A percentile compares a stretch with the other conserved stretches of the same genome.
phyloP scores from a whole-genome alignment of 1,140 invertebrate species.

The Amyelois transitella region DNA sequence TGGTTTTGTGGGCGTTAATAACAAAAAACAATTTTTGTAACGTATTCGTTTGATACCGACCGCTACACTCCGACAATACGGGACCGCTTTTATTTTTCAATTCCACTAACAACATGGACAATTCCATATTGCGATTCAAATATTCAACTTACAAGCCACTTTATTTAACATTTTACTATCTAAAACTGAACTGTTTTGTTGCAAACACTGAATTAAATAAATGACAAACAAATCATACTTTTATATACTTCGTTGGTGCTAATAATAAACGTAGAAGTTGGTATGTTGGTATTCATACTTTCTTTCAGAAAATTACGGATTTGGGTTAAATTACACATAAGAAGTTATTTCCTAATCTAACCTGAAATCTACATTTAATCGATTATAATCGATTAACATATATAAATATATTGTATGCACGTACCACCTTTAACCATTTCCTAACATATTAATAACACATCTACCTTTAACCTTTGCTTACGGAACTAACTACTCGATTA shows the following conservation, averaged over 20 bases:
- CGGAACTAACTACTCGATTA: neutral
- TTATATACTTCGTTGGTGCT: too few relatives aligned
- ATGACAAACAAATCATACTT: too few relatives aligned
- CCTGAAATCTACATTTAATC: too few relatives aligned
- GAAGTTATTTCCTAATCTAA: too few relatives aligned
- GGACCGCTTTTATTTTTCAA: constrained; percentile 24
- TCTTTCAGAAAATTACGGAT: too few relatives aligned
- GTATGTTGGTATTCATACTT: too few relatives aligned
- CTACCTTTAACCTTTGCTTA: constrained; percentile 1
- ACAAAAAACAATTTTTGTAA: constrained; percentile 30
- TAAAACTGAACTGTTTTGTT: too few relatives aligned
- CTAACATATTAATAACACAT: constrained; percentile 9
- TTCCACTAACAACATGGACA: neutral
- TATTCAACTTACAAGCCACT: neutral
- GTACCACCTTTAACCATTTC: neutral
- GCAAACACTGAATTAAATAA: too few relatives aligned
- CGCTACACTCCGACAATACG: constrained; percentile 24
- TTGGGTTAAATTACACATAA: too few relatives aligned
- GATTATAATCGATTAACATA: too few relatives aligned
- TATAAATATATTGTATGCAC: too few relatives aligned
- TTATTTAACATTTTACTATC: neutral
- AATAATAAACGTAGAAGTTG: too few relatives aligned
- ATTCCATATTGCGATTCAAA: neutral
- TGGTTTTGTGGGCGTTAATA: constrained; percentile 12
- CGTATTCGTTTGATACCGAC: neutral